These are phyloP conservation scores for Parazoanthus atlanticus DNA, from an alignment of 92 coral and sea anemone species.

Conservation along the genomic window DNA sequence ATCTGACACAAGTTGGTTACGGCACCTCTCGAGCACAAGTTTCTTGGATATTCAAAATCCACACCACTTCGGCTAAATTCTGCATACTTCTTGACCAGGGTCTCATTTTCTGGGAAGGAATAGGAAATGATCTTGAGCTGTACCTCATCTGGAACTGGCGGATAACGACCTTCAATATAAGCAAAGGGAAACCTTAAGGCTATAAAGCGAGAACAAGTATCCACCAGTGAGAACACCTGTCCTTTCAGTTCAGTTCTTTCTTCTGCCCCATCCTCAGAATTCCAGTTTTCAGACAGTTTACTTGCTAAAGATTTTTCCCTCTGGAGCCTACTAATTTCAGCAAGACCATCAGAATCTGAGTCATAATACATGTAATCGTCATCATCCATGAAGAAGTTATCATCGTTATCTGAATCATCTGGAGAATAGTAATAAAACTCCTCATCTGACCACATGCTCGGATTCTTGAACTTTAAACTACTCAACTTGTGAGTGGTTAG, in stretches of 20 bases:
- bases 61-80: conserved; percentile 66
- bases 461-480: not conserved
- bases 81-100: conserved; percentile 78
- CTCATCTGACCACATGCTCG: conserved; percentile 41
- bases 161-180: conserved; percentile 83
- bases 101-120: conserved; percentile 88
- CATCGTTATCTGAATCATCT: not conserved
- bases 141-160: conserved; percentile 92
- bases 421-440: conserved; percentile 43
- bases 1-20: conserved; percentile 86
- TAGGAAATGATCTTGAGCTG: conserved; percentile 80
- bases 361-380: conserved; percentile 25
- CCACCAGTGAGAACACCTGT: conserved; percentile 64
- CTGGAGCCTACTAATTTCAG: not conserved
- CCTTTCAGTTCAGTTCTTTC: not conserved
- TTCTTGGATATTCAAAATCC: conserved; percentile 55
- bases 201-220: conserved; percentile 73
- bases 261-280: not conserved
- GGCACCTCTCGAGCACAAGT: conserved; percentile 53
- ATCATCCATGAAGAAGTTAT: conserved; percentile 10
- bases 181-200: conserved; percentile 90
- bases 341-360: conserved; percentile 24
- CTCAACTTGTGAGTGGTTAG: not conserved
- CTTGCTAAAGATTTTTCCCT: not conserved
- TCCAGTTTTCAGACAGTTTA: not conserved